These are phyloP conservation scores for Orussus abietinus DNA, from an alignment of 1,140 invertebrate genomes.

Conservation along the genomic window DNA sequence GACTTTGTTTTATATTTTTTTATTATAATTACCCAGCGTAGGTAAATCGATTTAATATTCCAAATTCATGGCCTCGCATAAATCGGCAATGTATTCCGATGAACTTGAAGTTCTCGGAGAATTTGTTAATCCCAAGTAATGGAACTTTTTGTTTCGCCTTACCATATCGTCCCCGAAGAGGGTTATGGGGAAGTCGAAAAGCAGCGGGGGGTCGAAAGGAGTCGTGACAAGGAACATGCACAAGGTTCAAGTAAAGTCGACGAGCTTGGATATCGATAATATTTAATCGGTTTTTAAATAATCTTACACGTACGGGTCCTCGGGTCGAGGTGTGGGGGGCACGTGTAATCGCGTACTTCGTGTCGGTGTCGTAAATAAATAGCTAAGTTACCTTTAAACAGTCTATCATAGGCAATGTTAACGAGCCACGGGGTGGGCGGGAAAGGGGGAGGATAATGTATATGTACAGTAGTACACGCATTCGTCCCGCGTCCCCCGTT, in stretches of 20 bases:
- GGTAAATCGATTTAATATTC: too few relatives aligned
- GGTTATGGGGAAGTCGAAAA: too few relatives aligned
- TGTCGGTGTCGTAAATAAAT: conserved; percentile 49
- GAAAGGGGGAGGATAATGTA: conserved; percentile 17
- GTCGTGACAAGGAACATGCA: neutral
- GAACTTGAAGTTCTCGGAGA: too few relatives aligned
- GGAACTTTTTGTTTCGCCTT: too few relatives aligned
- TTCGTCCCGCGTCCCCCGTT: conserved; percentile 26
- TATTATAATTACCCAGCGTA: too few relatives aligned
- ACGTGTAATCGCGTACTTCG: conserved; percentile 19
- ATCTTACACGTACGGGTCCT: conserved; percentile 41
- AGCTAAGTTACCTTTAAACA: conserved; percentile 53
- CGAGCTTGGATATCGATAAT: conserved; percentile 40
- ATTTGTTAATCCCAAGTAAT: too few relatives aligned
- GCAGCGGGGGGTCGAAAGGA: too few relatives aligned
- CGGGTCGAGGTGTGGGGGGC: conserved; percentile 19
- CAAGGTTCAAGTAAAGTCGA: neutral
- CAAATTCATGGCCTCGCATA: too few relatives aligned
- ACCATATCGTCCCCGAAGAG: too few relatives aligned
- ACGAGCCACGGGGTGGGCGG: conserved; percentile 35
- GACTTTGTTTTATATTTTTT: too few relatives aligned
- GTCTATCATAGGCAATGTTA: conserved; percentile 49
- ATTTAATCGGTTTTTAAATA: conserved; percentile 53
- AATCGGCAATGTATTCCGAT: too few relatives aligned
- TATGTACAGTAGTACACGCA: conserved; percentile 24